phyloP scores from a whole-genome alignment of 2,113 vertebrate species.

The Coturnix japonica region DNA sequence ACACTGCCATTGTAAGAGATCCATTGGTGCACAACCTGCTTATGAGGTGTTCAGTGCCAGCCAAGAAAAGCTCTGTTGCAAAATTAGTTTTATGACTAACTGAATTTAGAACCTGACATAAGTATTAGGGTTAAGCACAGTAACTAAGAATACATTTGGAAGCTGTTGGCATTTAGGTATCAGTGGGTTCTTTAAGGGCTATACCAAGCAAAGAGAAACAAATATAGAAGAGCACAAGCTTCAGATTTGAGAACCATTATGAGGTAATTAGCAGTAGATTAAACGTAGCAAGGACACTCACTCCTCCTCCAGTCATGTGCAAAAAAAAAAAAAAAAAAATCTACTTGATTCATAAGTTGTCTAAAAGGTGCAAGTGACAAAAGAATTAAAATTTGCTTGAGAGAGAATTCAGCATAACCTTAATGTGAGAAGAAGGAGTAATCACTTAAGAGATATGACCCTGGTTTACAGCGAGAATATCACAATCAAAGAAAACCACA shows the following conservation, averaged over 20 bases:
- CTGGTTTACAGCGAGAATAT: neutral
- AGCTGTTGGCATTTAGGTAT: neutral
- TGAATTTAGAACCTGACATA: conserved; percentile 3
- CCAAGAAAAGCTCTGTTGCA: neutral
- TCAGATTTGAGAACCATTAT: neutral
- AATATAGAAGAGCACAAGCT: neutral
- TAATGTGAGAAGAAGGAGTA: conserved; percentile 2
- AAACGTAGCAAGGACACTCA: neutral
- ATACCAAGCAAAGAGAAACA: conserved; percentile 18
- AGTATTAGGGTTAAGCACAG: neutral
- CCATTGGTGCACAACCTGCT: neutral
- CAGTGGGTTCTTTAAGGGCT: conserved; percentile 7
- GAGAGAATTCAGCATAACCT: neutral
- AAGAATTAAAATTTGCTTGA: neutral
- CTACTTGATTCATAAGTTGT: neutral
- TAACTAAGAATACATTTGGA: conserved; percentile 31
- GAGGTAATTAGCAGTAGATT: neutral
- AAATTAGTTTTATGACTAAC: neutral
- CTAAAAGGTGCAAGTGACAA: neutral
- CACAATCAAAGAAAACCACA: conserved; percentile 1
- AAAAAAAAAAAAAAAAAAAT: too few species aligned
- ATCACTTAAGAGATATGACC: neutral
- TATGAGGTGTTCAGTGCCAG: neutral
- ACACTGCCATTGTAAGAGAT: neutral
- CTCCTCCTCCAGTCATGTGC: neutral